These are phyloP conservation scores for Omphaloscelis lunosa DNA, from an alignment of 2,888 invertebrate species.

Conservation along the genomic window DNA sequence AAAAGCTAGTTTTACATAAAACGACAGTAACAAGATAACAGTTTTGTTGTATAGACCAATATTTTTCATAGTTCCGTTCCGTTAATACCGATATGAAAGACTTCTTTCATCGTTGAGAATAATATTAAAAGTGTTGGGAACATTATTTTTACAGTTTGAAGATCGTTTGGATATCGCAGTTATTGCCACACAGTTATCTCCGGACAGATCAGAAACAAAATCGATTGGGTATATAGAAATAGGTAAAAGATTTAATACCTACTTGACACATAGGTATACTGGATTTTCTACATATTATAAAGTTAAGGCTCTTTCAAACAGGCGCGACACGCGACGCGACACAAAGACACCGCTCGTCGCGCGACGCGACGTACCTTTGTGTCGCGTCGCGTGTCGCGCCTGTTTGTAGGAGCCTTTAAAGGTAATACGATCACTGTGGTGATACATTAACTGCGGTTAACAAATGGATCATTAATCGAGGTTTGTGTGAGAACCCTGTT, in stretches of 20 bases:
- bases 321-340: too few species aligned
- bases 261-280: background rate
- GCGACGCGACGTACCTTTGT: too few species aligned
- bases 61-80: background rate
- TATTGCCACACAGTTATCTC: slow-evolving; percentile 17
- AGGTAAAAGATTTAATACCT: background rate
- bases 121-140: slow-evolving; percentile 8
- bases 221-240: background rate
- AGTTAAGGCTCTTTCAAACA: too few species aligned
- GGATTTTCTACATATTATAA: background rate
- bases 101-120: background rate
- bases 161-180: slow-evolving; percentile 16
- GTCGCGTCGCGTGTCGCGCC: too few species aligned
- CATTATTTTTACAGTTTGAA: slow-evolving; percentile 14
- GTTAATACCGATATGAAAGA: slow-evolving; percentile 1
- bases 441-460: background rate
- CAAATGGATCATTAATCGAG: background rate
- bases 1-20: too few species aligned
- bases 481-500: background rate
- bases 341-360: too few species aligned
- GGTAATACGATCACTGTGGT: background rate
- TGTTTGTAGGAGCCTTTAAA: too few species aligned
- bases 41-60: background rate
- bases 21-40: background rate
- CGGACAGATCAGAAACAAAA: background rate